Evolutionary conservation across 2,113 vertebrate species (phyloP), one percentile per base, ranked within the genome.

Genomic region (Anguilla japonica): DNA sequence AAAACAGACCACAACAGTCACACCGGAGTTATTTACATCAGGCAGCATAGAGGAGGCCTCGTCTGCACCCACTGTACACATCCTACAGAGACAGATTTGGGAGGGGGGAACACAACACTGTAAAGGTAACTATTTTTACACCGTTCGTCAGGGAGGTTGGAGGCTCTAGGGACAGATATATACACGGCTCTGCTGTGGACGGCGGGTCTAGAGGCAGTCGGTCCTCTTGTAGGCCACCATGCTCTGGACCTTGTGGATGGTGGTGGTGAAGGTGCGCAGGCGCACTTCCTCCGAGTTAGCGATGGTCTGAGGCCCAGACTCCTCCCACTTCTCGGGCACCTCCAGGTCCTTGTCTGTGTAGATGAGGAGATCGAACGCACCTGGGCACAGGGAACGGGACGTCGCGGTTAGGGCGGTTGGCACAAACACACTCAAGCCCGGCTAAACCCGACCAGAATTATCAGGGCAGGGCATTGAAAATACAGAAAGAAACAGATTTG

Each of bases 281-380:
- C 96, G 97, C 56, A 99, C 98, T 90, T 99, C 97, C 92, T 99
- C 98, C 0, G 98, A 99, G 53, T 98, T 97, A 91, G 95, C 85
- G 41, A 99, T 97, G 79, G 97, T 97, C 85, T 99, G 97, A 0
- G 98, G 98, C 3, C 98, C 97, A 0, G 98, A 99, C 90, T 98
- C 98, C 80, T 99, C 98, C 98, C 98, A 99, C 91, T 98, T 98
- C 0, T 98, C 97, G 18, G 98, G 98, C 46, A 99, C 97, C 83
- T 91, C 94, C 89, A 98, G 84, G 79, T 99, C 97, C 92, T 99
- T 99, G 91, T 99, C 98, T 0, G 98, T 99, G 89, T 99, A 99
- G 87, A 99, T 96, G 82, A 99, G 96, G 83, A 99, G 96, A 93
- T 99, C 98, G 89, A 99, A 99, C 0, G 98, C 96, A 95, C 98